Conservation (phyloP, 1,140 invertebrate species). For the Rhagoletis zephyria region DNA sequence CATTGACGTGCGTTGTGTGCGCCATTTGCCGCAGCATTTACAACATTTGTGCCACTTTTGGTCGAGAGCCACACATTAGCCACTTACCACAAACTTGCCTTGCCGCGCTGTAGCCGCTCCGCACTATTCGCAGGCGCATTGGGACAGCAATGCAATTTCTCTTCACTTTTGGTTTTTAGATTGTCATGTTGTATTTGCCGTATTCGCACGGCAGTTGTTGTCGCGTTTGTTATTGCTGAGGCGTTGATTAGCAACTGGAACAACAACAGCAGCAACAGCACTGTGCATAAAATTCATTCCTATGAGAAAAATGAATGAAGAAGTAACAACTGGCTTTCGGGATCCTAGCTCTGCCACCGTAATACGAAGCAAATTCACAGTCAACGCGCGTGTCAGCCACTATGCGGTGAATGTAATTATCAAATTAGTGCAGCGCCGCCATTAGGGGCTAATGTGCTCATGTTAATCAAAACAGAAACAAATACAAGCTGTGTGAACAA, state of each 20-base stretch:
- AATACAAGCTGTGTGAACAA: not conserved
- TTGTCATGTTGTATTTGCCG: slow-evolving; percentile 67
- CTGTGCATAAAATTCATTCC: not conserved
- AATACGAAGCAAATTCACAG: not conserved
- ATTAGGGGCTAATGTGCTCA: slow-evolving; percentile 50
- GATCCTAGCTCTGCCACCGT: not conserved
- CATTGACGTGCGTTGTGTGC: slow-evolving; percentile 65
- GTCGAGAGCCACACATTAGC: not conserved
- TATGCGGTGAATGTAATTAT: slow-evolving; percentile 49
- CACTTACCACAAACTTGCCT: slow-evolving; percentile 25
- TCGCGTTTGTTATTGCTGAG: not conserved
- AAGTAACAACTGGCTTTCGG: not conserved
- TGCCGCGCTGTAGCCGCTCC: not conserved
- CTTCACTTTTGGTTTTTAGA: slow-evolving; percentile 64
- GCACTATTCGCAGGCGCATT: not conserved
- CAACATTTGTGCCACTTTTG: slow-evolving; percentile 60
- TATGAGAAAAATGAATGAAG: not conserved
- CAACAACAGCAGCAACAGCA: not conserved
- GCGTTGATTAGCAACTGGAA: slow-evolving; percentile 33
- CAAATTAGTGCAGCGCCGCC: slow-evolving; percentile 47
- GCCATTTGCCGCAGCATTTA: slow-evolving; percentile 63
- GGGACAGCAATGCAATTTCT: slow-evolving; percentile 58
- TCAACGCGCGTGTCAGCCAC: slow-evolving; percentile 1
- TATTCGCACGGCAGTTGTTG: slow-evolving; percentile 59
- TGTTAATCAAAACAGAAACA: not conserved